phyloP scores from a whole-genome alignment of 2,113 vertebrate species.

The Mesembrinibis cayennensis region DNA sequence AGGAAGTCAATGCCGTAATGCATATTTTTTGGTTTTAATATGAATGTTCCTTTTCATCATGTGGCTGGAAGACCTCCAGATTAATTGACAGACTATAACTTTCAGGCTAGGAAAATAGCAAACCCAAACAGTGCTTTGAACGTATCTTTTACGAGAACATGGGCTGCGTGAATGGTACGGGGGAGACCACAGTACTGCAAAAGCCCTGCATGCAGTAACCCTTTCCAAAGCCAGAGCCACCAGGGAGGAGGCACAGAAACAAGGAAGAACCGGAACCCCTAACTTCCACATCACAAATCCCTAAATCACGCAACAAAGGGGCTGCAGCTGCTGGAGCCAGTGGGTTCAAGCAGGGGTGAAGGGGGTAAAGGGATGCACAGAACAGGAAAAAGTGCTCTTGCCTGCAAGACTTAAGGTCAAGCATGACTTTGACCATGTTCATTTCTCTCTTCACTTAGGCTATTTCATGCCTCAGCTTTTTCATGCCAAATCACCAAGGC shows the following conservation, averaged over 20 bases:
- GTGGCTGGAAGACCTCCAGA: background rate
- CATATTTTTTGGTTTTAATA: background rate
- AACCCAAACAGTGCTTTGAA: background rate
- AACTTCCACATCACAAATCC: background rate
- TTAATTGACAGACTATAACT: background rate
- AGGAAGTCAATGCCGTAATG: background rate
- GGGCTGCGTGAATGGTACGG: background rate
- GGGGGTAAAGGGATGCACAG: background rate
- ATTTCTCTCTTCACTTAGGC: background rate
- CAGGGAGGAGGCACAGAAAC: background rate
- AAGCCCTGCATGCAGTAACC: accelerated
- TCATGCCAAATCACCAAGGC: background rate
- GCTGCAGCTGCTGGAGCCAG: background rate
- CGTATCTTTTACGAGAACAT: accelerated
- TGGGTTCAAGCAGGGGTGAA: background rate
- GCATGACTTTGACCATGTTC: background rate
- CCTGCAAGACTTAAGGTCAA: background rate
- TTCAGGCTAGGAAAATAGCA: background rate
- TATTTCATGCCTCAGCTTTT: background rate
- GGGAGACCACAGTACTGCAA: background rate
- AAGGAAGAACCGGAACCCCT: accelerated
- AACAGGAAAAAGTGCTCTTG: background rate
- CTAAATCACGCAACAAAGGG: accelerated
- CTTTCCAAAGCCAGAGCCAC: background rate
- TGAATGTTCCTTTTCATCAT: background rate